A percentile compares a stretch with the other conserved stretches of the same genome.
phyloP scores from a whole-genome alignment of 2,113 vertebrate genomes.

The Ceyx melanurus region DNA sequence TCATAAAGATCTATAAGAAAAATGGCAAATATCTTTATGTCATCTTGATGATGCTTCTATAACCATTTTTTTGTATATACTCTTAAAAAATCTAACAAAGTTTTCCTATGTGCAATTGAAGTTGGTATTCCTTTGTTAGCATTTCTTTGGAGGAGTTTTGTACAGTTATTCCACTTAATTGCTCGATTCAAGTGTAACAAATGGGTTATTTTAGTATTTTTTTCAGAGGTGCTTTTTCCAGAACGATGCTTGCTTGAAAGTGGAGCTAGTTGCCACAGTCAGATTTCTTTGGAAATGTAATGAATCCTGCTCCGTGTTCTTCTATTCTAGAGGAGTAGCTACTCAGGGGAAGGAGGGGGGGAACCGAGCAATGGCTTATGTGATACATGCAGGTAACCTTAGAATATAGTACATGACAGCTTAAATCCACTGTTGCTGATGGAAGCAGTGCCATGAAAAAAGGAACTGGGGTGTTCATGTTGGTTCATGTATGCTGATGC shows the following conservation, averaged over 20 bases:
- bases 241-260: background rate
- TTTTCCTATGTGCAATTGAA: background rate
- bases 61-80: background rate
- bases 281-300: background rate
- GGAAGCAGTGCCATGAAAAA: background rate
- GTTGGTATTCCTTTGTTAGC: background rate
- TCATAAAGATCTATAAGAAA: background rate
- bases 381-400: constrained; percentile 10
- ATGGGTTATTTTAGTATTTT: constrained; percentile 18
- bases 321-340: constrained; percentile 11
- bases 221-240: constrained; percentile 30
- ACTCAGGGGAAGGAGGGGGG: background rate
- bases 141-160: background rate
- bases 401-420: background rate
- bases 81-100: background rate
- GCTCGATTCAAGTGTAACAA: background rate
- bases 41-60: background rate
- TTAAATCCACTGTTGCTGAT: background rate
- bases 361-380: background rate
- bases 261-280: constrained; percentile 16
- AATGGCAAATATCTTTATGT: background rate
- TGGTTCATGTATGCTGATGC: background rate
- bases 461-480: background rate
- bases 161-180: background rate
- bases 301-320: background rate